These are phyloP conservation scores for Cryptomyrus ogoouensis DNA, from an alignment of 2,113 vertebrate genomes.

Conservation along the genomic window DNA sequence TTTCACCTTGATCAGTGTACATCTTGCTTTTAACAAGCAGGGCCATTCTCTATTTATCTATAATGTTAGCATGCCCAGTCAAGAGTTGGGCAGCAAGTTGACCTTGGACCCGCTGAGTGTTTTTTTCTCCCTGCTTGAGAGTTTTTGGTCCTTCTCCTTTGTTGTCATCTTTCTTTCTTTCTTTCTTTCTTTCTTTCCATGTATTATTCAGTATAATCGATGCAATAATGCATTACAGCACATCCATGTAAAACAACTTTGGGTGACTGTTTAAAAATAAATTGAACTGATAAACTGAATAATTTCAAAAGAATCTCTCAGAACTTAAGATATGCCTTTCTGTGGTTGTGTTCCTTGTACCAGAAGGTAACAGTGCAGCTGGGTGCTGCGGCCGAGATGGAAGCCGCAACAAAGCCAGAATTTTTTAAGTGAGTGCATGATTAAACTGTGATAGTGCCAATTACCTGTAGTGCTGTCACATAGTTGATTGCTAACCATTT, in stretches of 20 bases:
- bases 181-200: neutral
- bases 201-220: neutral
- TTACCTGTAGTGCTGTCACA: neutral
- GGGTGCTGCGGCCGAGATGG: neutral
- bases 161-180: neutral
- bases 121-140: neutral
- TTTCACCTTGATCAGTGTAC: neutral
- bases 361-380: neutral
- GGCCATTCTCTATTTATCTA: neutral
- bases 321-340: neutral
- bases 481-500: neutral
- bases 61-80: neutral
- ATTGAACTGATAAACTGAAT: neutral
- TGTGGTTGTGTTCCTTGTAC: neutral
- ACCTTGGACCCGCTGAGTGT: neutral
- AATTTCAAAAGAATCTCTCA: neutral
- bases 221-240: neutral
- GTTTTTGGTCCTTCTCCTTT: neutral
- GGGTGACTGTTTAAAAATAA: neutral
- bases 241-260: neutral
- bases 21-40: neutral
- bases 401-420: neutral
- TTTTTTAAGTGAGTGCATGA: neutral
- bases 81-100: neutral
- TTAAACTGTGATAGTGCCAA: neutral